Evolutionary conservation across 1,140 invertebrate species (phyloP).

Genomic region (Diorhabda elongata): DNA sequence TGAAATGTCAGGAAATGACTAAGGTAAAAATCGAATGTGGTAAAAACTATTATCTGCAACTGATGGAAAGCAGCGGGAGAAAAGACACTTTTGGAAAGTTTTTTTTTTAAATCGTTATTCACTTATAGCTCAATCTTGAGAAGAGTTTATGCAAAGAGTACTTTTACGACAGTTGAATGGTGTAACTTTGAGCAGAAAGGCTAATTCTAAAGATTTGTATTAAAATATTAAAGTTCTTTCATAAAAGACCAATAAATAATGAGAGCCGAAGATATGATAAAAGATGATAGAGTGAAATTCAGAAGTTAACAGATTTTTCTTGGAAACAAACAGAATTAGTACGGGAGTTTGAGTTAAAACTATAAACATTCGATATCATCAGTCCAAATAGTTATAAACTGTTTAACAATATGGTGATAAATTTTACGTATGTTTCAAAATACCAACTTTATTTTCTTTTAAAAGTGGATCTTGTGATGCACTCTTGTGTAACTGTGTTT

Average conservation of each 20-base stretch:
- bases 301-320: too few species aligned
- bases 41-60: slow-evolving; percentile 2
- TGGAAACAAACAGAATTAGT: too few species aligned
- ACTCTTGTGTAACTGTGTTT: too few species aligned
- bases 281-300: too few species aligned
- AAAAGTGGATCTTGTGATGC: too few species aligned
- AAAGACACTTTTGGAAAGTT: neutral
- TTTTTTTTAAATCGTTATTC: slow-evolving; percentile 3
- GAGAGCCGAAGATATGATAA: too few species aligned
- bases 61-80: neutral
- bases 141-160: neutral
- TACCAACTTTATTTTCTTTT: too few species aligned
- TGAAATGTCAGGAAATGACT: neutral
- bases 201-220: slow-evolving; percentile 1
- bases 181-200: neutral
- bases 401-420: too few species aligned
- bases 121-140: neutral
- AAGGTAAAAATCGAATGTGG: neutral
- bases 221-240: neutral
- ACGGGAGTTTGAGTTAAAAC: too few species aligned
- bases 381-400: too few species aligned
- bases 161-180: slow-evolving; percentile 2
- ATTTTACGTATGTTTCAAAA: too few species aligned
- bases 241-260: neutral
- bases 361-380: too few species aligned